Evolutionary conservation across 2,888 invertebrate genomes (phyloP).

Genomic region (Elgonia sp.): DNA sequence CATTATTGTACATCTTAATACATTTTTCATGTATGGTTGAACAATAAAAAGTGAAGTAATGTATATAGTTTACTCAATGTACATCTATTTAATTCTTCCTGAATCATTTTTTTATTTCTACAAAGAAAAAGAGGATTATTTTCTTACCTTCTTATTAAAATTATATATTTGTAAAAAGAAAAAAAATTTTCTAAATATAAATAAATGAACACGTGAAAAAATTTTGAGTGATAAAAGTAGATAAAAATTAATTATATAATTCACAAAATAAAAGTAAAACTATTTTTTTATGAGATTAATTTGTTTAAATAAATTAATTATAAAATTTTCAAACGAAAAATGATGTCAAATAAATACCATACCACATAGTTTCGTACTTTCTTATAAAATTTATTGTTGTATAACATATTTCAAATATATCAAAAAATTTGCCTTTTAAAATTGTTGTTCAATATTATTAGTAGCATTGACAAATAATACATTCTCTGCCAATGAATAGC

Average conservation of each 20-base stretch:
- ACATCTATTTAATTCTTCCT: too few species aligned
- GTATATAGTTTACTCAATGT: neutral
- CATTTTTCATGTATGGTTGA: constrained; percentile 70
- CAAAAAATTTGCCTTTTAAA: constrained; percentile 72
- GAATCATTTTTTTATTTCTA: too few species aligned
- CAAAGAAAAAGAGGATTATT: too few species aligned
- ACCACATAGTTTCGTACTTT: constrained; percentile 67
- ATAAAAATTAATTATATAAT: constrained; percentile 51
- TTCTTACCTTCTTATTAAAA: too few species aligned
- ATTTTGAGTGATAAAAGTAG: constrained; percentile 18
- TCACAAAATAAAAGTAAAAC: constrained; percentile 1
- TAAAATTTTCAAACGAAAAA: constrained; percentile 32
- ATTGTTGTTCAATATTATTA: constrained; percentile 67
- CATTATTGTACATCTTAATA: constrained; percentile 60
- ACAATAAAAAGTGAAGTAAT: constrained; percentile 66
- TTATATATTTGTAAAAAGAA: too few species aligned
- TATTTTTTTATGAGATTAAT: too few species aligned
- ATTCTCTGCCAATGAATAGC: constrained; percentile 66
- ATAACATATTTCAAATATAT: constrained; percentile 74
- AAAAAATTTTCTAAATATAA: too few species aligned
- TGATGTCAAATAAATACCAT: constrained; percentile 64
- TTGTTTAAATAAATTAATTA: constrained; percentile 13
- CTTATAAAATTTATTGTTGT: constrained; percentile 76
- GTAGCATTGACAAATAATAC: constrained; percentile 71
- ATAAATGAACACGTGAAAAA: too few species aligned